Evolutionary conservation across 1,140 invertebrate genomes (phyloP).

Genomic region (Bombyx mandarina): DNA sequence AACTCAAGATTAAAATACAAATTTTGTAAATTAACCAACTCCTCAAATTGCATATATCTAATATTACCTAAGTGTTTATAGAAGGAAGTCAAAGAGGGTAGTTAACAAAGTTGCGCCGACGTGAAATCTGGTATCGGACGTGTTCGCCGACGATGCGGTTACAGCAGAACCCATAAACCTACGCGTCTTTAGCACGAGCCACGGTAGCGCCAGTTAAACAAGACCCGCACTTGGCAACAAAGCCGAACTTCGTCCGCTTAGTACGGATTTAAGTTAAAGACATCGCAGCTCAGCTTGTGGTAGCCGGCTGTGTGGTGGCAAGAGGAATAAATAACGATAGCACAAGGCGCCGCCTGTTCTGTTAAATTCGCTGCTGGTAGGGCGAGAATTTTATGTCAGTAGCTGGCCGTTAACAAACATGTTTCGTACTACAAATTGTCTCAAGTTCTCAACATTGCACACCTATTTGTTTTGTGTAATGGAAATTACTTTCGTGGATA

Average conservation of each 20-base stretch:
- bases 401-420: neutral
- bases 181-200: conserved; percentile 41
- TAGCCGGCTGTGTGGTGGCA: conserved; percentile 24
- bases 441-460: neutral
- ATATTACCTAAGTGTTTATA: too few relatives aligned
- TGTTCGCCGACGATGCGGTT: conserved; percentile 38
- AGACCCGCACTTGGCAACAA: conserved; percentile 20
- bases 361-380: conserved; percentile 31
- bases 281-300: too few relatives aligned
- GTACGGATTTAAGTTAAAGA: neutral
- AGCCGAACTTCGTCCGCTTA: neutral
- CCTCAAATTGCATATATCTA: too few relatives aligned
- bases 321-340: conserved; percentile 54
- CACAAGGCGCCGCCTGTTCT: conserved; percentile 39
- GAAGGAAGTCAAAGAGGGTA: conserved; percentile 1
- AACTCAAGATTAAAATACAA: too few relatives aligned
- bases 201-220: conserved; percentile 21
- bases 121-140: conserved; percentile 6
- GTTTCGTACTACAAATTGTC: conserved; percentile 6
- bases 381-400: conserved; percentile 11
- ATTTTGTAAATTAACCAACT: too few relatives aligned
- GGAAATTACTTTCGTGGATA: too few relatives aligned
- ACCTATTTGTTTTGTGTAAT: too few relatives aligned
- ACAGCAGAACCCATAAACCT: conserved; percentile 44
- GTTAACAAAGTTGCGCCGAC: conserved; percentile 17